These are phyloP conservation scores for Chunga burmeisteri DNA, from an alignment of 2,113 vertebrate genomes.

Conservation along the genomic window DNA sequence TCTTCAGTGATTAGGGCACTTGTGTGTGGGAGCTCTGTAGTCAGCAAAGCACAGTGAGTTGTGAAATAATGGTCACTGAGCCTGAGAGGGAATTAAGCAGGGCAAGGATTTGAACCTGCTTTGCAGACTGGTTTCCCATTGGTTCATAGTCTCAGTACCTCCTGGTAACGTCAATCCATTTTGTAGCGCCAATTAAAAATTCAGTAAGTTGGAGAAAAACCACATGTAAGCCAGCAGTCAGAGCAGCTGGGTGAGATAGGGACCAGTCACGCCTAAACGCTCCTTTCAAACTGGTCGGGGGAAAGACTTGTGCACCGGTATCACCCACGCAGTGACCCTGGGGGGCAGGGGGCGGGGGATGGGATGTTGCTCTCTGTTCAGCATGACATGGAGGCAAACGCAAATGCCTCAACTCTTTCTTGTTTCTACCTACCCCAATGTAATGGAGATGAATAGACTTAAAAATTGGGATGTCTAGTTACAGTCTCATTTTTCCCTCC, in stretches of 20 bases:
- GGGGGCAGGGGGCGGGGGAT: too few relatives aligned
- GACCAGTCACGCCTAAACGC: background rate
- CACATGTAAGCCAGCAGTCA: accelerated
- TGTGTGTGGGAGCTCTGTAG: background rate
- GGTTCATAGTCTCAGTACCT: background rate
- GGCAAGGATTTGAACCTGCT: background rate
- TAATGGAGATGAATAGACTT: background rate
- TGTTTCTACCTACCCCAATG: background rate
- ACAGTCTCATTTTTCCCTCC: background rate
- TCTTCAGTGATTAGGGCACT: background rate
- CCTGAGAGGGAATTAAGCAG: background rate
- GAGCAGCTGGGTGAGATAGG: background rate
- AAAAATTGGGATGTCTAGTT: background rate
- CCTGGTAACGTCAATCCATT: background rate
- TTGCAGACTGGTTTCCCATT: background rate
- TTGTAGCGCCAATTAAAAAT: background rate
- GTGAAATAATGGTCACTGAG: background rate
- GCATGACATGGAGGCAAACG: background rate
- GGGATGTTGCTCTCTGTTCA: background rate
- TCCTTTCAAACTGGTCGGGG: background rate
- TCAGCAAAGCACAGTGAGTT: background rate
- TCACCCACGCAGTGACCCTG: background rate
- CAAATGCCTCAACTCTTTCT: background rate
- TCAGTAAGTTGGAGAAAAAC: background rate
- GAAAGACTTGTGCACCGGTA: background rate